phyloP scores from a whole-genome alignment of 2,113 vertebrate genomes.

The Eurypyga helias region DNA sequence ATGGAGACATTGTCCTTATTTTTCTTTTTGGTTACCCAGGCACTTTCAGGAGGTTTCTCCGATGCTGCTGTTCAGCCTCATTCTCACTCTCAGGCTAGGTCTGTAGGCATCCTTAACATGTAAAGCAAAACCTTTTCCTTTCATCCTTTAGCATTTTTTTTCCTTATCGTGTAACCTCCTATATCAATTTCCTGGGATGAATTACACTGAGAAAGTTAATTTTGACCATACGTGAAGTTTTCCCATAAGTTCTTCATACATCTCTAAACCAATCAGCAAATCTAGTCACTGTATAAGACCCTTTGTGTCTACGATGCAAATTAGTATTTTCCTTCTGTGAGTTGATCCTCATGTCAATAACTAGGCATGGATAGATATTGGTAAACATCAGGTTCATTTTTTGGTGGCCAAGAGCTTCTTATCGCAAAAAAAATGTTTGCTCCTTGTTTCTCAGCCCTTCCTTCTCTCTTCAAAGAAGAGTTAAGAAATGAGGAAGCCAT shows the following conservation, averaged over 20 bases:
- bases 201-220: neutral
- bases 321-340: neutral
- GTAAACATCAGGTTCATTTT: neutral
- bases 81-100: neutral
- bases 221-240: neutral
- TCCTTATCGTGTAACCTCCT: neutral
- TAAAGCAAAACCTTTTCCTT: neutral
- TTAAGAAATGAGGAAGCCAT: constrained; percentile 71
- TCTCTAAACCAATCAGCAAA: neutral
- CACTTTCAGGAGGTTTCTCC: neutral
- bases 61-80: neutral
- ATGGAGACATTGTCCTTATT: neutral
- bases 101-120: neutral
- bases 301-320: neutral
- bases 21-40: neutral
- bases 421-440: neutral
- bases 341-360: neutral
- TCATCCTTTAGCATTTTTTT: neutral
- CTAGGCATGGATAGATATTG: neutral
- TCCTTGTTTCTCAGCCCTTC: constrained; percentile 58
- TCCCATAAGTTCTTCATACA: neutral
- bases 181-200: neutral
- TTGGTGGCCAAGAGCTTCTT: neutral
- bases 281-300: neutral
- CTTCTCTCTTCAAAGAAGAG: constrained; percentile 77